Base-by-base conservation (phyloP, 2,797 vertebrate genomes). In the Paramormyrops hopkinsi region DNA sequence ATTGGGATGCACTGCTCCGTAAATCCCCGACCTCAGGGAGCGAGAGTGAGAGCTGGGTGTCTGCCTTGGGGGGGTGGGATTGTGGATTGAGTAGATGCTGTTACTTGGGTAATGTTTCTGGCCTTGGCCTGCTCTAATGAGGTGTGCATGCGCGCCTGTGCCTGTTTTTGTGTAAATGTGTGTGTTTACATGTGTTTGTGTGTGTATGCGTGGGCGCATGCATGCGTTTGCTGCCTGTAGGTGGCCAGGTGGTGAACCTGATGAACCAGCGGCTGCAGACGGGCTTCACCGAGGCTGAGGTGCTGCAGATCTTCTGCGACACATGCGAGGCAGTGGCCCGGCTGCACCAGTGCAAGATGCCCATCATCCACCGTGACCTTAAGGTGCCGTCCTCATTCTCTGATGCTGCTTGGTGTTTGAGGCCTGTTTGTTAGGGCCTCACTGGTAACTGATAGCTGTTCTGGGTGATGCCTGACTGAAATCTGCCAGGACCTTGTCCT, bases 191-290 rank as follows among this genome's bases (percentile, higher is more conserved):
- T 56, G 54, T n/a, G 6, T 54, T 4, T 19, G 4, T n/a, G 54
- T 56, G 53, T 54, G 0, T 5, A 0, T 56, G 17, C 0, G 19
- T 22, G n/a, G 3, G 87, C 0, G 1, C 7, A 14, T 83, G 22
- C 84, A 46, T 88, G 87, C 69, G 6, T 69, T 17, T 87, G 12
- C 25, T 11, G 44, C 91, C 25, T 69, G 2, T 90, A 99, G 98
- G 98, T 85, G 98, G 98, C 0, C 98, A 99, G 92, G 98, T 99
- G 88, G 98, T 99, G 82, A 99, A 99, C 94, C 94, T 99, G 82
- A 99, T 99, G 98, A 99, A 99, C 94, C 98, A 99, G 90, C 96
- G 97, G 53, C 92, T 99, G 88, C 98, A 99, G 94, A 99, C 96
- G 0, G 98, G 98, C 59, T 99, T 99, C 94, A 97, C 96, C 0